A percentile compares a stretch with the other conserved stretches of the same genome.
Conservation (phyloP, 2,797 vertebrate species). For the Orestias chungarensis region DNA sequence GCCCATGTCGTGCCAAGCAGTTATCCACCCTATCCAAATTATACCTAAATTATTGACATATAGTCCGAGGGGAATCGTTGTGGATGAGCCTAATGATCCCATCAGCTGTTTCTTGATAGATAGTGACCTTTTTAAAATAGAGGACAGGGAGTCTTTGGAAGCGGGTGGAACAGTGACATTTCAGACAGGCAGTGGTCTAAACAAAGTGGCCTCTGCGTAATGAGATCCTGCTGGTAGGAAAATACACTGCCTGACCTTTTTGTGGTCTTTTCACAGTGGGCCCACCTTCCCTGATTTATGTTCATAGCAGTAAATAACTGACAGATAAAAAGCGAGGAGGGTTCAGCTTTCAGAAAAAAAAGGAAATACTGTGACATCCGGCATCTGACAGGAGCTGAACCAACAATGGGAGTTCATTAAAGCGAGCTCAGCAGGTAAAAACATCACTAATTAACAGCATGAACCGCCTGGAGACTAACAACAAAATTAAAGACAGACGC, state of each 20-base stretch:
- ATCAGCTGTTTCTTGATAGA: slow-evolving; percentile 25
- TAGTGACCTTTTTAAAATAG: slow-evolving; percentile 57
- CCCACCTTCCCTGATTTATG: background rate
- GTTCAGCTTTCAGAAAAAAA: background rate
- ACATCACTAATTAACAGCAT: slow-evolving; percentile 15
- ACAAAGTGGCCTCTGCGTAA: slow-evolving; percentile 52
- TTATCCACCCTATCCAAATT: slow-evolving; percentile 21
- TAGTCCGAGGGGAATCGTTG: slow-evolving; percentile 10
- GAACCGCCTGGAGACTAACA: slow-evolving; percentile 9
- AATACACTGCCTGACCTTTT: slow-evolving; percentile 57
- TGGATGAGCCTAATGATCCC: slow-evolving; percentile 36
- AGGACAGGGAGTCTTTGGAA: slow-evolving; percentile 33
- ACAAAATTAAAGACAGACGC: slow-evolving; percentile 4
- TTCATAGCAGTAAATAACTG: background rate
- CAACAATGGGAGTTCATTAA: slow-evolving; percentile 19
- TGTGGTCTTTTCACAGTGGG: slow-evolving; percentile 31
- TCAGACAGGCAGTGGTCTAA: slow-evolving; percentile 53
- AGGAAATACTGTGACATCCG: background rate
- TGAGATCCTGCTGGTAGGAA: slow-evolving; percentile 60
- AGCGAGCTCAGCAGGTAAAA: slow-evolving; percentile 12
- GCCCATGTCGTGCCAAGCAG: slow-evolving; percentile 7
- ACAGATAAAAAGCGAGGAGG: background rate
- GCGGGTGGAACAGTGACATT: slow-evolving; percentile 60
- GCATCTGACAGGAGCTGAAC: background rate
- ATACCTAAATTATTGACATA: slow-evolving; percentile 56